A percentile compares a stretch with the other conserved stretches of the same genome.
Evolutionary conservation across 1,140 invertebrate genomes (phyloP).

Genomic region (Aricia agestis): DNA sequence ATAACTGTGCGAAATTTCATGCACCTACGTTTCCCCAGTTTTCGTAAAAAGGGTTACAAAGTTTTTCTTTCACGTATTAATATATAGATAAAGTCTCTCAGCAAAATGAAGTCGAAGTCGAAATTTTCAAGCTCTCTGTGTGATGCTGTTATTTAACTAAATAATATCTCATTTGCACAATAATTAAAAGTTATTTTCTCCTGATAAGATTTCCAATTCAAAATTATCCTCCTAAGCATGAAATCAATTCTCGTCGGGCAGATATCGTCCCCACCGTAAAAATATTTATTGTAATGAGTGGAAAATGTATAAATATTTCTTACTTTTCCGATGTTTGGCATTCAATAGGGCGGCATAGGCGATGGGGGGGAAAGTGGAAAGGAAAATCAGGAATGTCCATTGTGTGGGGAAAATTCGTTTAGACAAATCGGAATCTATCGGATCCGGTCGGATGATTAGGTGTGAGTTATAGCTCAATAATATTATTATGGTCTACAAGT

Average conservation of each 20-base stretch:
- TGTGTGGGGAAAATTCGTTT: slow-evolving; percentile 20
- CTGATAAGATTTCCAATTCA: background rate
- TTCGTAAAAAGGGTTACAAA: no score
- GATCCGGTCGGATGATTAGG: slow-evolving; percentile 45
- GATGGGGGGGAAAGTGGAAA: slow-evolving; percentile 13
- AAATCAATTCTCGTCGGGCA: background rate
- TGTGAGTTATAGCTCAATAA: slow-evolving; percentile 36
- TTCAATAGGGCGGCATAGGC: slow-evolving; percentile 10
- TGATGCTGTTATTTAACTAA: background rate
- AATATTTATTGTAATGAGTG: background rate
- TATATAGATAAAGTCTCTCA: no score
- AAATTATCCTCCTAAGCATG: background rate
- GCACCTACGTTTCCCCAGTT: no score
- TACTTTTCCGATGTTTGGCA: slow-evolving; percentile 5
- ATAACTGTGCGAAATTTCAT: no score
- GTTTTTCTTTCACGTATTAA: no score
- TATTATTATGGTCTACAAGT: no score
- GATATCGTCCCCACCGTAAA: background rate
- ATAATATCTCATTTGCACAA: background rate
- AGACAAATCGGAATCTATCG: slow-evolving; percentile 44
- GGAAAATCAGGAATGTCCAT: slow-evolving; percentile 16
- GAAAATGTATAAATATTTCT: background rate
- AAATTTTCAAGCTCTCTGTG: no score
- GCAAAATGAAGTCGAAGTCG: no score
- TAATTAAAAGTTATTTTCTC: background rate